Evolutionary conservation across 2,797 vertebrate genomes (phyloP).

Genomic region (Protonibea diacanthus): DNA sequence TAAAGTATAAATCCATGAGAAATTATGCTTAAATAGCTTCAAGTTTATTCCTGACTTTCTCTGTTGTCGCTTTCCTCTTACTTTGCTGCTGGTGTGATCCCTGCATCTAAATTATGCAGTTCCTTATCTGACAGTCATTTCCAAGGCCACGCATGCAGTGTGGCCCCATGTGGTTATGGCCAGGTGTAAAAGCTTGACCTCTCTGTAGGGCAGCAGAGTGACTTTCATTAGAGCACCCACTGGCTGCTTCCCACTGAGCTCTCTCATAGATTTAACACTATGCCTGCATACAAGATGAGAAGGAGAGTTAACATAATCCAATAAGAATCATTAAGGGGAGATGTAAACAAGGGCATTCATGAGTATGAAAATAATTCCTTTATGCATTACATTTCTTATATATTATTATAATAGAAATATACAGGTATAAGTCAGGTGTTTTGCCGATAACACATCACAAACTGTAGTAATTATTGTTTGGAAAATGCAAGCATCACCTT

Average conservation of each 20-base stretch:
- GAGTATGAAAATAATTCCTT: conserved; percentile 7
- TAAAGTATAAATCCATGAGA: not conserved
- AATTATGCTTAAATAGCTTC: not conserved
- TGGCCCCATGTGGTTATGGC: conserved; percentile 75
- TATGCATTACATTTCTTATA: not conserved
- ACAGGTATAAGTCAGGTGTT: not conserved
- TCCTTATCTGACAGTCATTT: conserved; percentile 79
- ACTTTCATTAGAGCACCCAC: conserved; percentile 82
- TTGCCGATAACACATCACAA: not conserved
- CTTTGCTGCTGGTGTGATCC: conserved; percentile 46
- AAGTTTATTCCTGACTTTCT: conserved; percentile 24
- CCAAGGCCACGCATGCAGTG: conserved; percentile 72
- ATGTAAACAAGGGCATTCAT: conserved; percentile 50
- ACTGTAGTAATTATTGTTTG: conserved; percentile 1
- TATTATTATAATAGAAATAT: not conserved
- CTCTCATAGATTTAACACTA: conserved; percentile 67
- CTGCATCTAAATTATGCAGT: conserved; percentile 73
- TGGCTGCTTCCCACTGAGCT: conserved; percentile 74
- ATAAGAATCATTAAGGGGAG: conserved; percentile 43
- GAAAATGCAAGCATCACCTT: conserved; percentile 22
- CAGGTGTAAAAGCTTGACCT: conserved; percentile 85
- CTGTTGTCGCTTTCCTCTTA: conserved; percentile 25
- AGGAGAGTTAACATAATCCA: conserved; percentile 58
- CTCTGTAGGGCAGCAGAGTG: conserved; percentile 81
- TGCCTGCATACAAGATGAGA: conserved; percentile 66